Evolutionary conservation across 2,113 vertebrate genomes (phyloP), one percentile per base, ranked within the genome.

Genomic region (Callaeas wilsoni): DNA sequence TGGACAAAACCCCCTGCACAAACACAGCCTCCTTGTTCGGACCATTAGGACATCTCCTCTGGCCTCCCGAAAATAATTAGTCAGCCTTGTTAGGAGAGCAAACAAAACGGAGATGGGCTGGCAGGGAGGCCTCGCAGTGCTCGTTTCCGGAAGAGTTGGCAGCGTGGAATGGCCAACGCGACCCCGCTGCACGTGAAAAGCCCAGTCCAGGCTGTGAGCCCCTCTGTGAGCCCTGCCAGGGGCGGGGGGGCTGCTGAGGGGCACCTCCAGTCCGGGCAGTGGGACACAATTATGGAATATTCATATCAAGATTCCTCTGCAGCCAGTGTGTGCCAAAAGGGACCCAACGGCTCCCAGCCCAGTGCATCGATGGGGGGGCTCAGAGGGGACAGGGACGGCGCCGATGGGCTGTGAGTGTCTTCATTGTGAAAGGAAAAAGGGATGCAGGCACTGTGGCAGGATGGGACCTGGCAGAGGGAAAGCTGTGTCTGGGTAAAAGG

Each of bases 21-120:
- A 80, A 94, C 95, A 93, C 90, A 94, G 94, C 64, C 83, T 47
- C 83, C 83, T 97, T 96, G 90, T 95, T 94, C 0, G 4, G 41
- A 35, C 67, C 12, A 4, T 67, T n/a, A 50, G 65, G 76, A 65
- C 90, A 76, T 68, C 90, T 60, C 47, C 84, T 77, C 84, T 35
- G 87, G 84, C 42, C 83, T 73, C 55, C 50, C 0, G 4, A 74
- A 60, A 81, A 88, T 14, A 90, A 96, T 96, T 69, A 95, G 68
- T 90, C 79, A 55, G 76, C n/a, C 93, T 97, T 30, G 50, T 95
- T 97, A 95, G 63, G 76, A 55, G 37, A 53, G 74, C 33, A 29
- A 57, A 88, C 79, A 90, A 84, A 37, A 60, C 0, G 5, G 68
- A 18, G 63, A 13, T 4, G 71, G 50, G 92, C 55, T 89, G 94